Conservation (phyloP, 2,888 invertebrate genomes). For the Amblyteles armatorius region DNA sequence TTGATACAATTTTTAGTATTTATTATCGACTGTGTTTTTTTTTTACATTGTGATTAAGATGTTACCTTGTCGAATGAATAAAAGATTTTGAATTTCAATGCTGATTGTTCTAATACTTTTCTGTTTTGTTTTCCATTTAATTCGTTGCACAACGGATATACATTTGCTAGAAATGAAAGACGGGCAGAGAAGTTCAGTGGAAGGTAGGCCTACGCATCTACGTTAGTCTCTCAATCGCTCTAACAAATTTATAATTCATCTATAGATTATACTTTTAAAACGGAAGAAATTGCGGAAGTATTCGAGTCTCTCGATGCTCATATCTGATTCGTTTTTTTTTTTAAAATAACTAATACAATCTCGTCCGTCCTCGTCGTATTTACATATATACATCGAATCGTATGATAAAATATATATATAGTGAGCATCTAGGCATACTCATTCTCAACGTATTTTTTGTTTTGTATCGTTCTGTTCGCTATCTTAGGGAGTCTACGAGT, state of each 20-base stretch:
- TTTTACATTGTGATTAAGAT: conserved; percentile 76
- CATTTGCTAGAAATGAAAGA: conserved; percentile 9
- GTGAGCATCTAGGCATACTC: conserved; percentile 74
- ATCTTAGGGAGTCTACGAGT: conserved; percentile 60
- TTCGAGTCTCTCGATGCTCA: conserved; percentile 40
- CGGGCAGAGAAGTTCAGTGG: conserved; percentile 8
- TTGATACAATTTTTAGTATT: conserved; percentile 76
- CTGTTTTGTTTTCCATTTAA: conserved; percentile 25
- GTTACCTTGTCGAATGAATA: conserved; percentile 71
- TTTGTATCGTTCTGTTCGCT: conserved; percentile 46
- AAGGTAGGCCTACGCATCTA: conserved; percentile 43
- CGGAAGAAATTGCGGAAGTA: conserved; percentile 60
- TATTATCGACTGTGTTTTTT: conserved; percentile 73
- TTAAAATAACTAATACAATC: conserved; percentile 12
- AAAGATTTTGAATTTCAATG: conserved; percentile 58
- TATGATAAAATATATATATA: conserved; percentile 82
- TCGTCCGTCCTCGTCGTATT: conserved; percentile 66
- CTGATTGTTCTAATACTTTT: conserved; percentile 1
- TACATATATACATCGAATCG: conserved; percentile 79
- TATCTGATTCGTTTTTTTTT: conserved; percentile 14
- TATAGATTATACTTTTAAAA: conserved; percentile 41
- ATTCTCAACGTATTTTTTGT: conserved; percentile 62
- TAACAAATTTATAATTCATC: conserved; percentile 4
- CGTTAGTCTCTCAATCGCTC: conserved; percentile 7
- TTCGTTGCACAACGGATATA: conserved; percentile 53